These are phyloP conservation scores for Callocephalon fimbriatum DNA, from an alignment of 2,113 vertebrate genomes.

Conservation along the genomic window DNA sequence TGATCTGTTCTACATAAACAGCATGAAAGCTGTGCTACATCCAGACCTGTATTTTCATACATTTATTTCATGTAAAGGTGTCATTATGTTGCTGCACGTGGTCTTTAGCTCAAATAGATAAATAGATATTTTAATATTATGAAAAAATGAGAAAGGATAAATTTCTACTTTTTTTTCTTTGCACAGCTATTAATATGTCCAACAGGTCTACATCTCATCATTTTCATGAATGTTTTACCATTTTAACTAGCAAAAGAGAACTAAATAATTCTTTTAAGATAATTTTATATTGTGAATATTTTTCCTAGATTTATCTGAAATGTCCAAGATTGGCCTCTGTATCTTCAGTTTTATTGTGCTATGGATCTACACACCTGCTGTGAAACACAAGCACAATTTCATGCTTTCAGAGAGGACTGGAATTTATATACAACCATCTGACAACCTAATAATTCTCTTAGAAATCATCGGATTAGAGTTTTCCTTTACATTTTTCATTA, in stretches of 20 bases:
- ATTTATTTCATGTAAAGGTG: background rate
- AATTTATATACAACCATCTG: background rate
- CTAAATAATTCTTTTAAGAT: background rate
- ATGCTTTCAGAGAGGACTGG: background rate
- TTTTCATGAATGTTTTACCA: background rate
- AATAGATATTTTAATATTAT: background rate
- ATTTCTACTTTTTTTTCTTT: background rate
- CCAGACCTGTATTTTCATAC: background rate
- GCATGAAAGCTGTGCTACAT: background rate
- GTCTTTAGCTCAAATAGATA: background rate
- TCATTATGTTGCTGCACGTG: accelerated
- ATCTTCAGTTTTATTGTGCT: background rate
- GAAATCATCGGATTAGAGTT: background rate
- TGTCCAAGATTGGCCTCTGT: background rate
- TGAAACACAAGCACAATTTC: background rate
- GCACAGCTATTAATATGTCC: background rate
- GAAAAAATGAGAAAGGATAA: background rate
- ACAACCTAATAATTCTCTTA: background rate
- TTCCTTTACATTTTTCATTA: background rate
- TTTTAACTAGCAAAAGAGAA: background rate
- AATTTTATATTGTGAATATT: background rate
- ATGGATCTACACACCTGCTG: background rate
- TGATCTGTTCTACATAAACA: background rate
- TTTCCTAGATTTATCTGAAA: background rate
- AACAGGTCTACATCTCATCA: background rate